Percentiles rank a stretch among this genome's conserved stretches.
These are phyloP conservation scores for Epinotia brunnichana DNA, from an alignment of 2,888 invertebrate species.

Conservation along the genomic window DNA sequence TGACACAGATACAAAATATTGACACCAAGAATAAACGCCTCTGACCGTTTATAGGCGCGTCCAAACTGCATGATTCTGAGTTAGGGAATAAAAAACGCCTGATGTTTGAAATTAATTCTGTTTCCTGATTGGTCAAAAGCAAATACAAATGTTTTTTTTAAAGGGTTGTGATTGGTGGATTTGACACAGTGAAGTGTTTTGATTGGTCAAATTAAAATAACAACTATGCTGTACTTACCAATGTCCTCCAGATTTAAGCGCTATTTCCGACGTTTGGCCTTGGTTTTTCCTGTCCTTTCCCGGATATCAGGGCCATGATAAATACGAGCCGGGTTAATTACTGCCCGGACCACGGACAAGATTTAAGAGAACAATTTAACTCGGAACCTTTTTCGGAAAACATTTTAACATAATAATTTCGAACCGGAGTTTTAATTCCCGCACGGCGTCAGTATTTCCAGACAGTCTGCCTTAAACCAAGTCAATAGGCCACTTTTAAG, in stretches of 20 bases:
- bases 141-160: too few species aligned
- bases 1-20: too few species aligned
- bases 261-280: slow-evolving; percentile 19
- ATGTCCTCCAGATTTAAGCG: slow-evolving; percentile 20
- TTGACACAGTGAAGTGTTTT: too few species aligned
- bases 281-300: slow-evolving; percentile 31
- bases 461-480: not conserved
- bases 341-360: slow-evolving; percentile 18
- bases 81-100: too few species aligned
- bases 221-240: not conserved
- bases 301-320: slow-evolving; percentile 38
- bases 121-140: too few species aligned
- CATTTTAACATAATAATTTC: slow-evolving; percentile 32
- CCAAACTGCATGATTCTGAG: too few species aligned
- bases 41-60: too few species aligned
- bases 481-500: not conserved
- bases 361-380: slow-evolving; percentile 37
- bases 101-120: too few species aligned
- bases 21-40: too few species aligned
- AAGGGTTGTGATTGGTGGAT: too few species aligned
- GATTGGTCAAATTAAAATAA: too few species aligned
- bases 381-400: slow-evolving; percentile 24
- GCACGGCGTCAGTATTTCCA: not conserved
- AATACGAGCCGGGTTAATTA: slow-evolving; percentile 39
- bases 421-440: slow-evolving; percentile 2